Conservation (phyloP, 2,888 invertebrate genomes). For the Thereva nobilitata region DNA sequence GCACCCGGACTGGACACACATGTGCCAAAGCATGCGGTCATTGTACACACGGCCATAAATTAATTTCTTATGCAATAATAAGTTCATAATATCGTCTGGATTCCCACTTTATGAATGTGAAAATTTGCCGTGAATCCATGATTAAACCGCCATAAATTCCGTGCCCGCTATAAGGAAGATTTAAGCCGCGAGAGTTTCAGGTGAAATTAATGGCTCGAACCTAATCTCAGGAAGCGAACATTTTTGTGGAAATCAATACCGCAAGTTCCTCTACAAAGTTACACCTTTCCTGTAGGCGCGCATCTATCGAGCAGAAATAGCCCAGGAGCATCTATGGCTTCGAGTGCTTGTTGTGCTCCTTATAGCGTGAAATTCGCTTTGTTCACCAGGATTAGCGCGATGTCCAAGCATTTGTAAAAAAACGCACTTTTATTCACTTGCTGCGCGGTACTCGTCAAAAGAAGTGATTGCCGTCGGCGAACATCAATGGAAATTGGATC, state of each 20-base stretch:
- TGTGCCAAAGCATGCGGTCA: too few species aligned
- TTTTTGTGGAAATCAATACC: too few species aligned
- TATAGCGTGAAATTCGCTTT: constrained; percentile 27
- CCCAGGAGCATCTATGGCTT: constrained; percentile 14
- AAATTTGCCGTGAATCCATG: too few species aligned
- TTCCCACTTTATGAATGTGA: too few species aligned
- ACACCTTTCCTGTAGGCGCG: too few species aligned
- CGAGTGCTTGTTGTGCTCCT: constrained; percentile 21
- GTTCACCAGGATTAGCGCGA: constrained; percentile 16
- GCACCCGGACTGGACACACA: too few species aligned
- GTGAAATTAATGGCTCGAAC: too few species aligned
- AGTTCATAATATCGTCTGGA: not conserved
- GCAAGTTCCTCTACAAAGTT: too few species aligned
- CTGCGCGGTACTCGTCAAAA: constrained; percentile 21
- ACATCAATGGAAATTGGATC: constrained; percentile 32
- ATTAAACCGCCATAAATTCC: too few species aligned
- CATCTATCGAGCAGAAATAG: not conserved
- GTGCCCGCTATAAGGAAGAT: too few species aligned
- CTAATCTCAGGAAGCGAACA: too few species aligned
- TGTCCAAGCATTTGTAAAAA: not conserved
- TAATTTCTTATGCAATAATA: constrained; percentile 20
- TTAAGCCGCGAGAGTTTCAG: too few species aligned
- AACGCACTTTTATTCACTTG: constrained; percentile 29
- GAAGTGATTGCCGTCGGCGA: constrained; percentile 21
- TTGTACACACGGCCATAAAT: not conserved